Evolutionary conservation across 2,797 vertebrate genomes (phyloP).

Genomic region (Pipistrellus kuhlii): DNA sequence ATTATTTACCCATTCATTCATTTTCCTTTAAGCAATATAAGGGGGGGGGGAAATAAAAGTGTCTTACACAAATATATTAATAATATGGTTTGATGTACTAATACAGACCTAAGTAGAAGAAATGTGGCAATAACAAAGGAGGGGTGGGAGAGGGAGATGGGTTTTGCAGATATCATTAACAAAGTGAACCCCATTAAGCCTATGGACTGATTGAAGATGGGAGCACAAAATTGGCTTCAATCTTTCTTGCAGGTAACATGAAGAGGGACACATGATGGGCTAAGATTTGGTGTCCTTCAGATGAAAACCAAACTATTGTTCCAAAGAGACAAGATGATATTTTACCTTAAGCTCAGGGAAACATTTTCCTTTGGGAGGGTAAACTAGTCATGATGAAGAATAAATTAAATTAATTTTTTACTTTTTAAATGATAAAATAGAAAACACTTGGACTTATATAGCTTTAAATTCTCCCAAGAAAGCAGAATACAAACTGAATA

Average conservation of each 20-base stretch:
- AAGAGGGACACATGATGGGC: neutral
- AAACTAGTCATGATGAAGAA: slow-evolving; percentile 1
- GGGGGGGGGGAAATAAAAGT: neutral
- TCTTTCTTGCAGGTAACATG: neutral
- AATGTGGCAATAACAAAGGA: neutral
- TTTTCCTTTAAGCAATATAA: neutral
- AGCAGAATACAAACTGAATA: slow-evolving; percentile 26
- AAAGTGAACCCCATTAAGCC: neutral
- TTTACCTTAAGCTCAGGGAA: neutral
- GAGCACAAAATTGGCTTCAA: neutral
- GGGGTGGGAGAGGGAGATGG: accelerated
- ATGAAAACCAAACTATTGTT: neutral
- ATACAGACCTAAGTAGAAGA: neutral
- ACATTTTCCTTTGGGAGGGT: neutral
- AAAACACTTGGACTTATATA: neutral
- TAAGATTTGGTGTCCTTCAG: neutral
- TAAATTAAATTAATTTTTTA: slow-evolving; percentile 23
- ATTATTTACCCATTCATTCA: neutral
- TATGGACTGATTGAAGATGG: neutral
- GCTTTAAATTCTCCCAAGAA: slow-evolving; percentile 35
- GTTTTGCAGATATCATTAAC: neutral
- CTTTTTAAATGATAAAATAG: neutral
- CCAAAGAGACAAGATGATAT: neutral
- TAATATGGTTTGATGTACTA: neutral
- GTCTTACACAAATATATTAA: neutral